Evolutionary conservation across 2,797 vertebrate genomes (phyloP).

Genomic region (Arctocebus calabarensis): DNA sequence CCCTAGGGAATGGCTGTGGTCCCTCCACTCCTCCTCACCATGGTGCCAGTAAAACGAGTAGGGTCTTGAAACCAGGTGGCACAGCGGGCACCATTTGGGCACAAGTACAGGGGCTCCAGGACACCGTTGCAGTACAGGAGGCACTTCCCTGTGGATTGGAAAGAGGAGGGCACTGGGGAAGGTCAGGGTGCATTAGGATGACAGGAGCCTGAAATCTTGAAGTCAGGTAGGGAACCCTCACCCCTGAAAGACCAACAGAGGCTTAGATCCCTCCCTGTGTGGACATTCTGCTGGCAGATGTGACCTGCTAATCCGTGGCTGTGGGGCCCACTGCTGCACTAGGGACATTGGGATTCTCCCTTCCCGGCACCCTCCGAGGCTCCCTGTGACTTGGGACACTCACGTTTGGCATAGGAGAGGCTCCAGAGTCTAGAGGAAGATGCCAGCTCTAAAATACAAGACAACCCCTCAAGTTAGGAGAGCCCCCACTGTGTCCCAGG

Average conservation of each 20-base stretch:
- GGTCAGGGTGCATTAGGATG: neutral
- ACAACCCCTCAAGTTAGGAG: neutral
- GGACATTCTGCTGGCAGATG: neutral
- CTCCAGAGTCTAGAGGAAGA: slow-evolving; percentile 81
- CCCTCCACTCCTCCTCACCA: slow-evolving; percentile 88
- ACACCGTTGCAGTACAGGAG: slow-evolving; percentile 97
- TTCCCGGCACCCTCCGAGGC: neutral
- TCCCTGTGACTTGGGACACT: slow-evolving; percentile 72
- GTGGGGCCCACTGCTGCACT: neutral
- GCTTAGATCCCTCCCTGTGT: neutral
- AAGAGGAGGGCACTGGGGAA: slow-evolving; percentile 71
- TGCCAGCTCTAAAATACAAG: slow-evolving; percentile 71
- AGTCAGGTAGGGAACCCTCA: neutral
- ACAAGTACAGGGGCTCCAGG: slow-evolving; percentile 96
- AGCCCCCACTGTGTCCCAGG: neutral
- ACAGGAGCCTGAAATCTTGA: neutral
- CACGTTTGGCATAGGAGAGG: slow-evolving; percentile 86
- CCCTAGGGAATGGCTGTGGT: neutral
- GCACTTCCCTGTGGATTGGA: slow-evolving; percentile 92
- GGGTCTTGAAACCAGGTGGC: slow-evolving; percentile 94
- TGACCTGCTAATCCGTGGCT: neutral
- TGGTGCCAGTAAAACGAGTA: slow-evolving; percentile 93
- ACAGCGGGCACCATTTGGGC: slow-evolving; percentile 92
- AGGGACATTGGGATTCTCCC: neutral
- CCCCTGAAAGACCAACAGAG: neutral